Conservation (phyloP, 2,888 invertebrate genomes). For the Troides helena region DNA sequence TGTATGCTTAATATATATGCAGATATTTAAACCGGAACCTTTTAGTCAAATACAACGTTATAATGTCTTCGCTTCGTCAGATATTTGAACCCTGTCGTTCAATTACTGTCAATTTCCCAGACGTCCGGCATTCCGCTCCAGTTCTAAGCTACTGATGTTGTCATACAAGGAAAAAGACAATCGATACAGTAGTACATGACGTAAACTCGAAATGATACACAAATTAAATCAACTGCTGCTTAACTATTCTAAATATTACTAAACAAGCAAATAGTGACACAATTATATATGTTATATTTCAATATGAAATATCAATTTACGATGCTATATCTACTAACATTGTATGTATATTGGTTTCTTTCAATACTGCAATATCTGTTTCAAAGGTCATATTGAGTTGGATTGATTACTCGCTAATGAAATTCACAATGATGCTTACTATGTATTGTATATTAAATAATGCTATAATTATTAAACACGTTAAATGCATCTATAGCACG, state of each 20-base stretch:
- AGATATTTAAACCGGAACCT: not conserved
- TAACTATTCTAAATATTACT: too few species aligned
- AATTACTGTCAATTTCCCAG: slow-evolving; percentile 22
- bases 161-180: slow-evolving; percentile 6
- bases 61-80: slow-evolving; percentile 1
- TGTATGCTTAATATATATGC: not conserved
- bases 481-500: slow-evolving; percentile 19
- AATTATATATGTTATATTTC: too few species aligned
- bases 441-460: not conserved
- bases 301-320: too few species aligned
- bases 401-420: not conserved
- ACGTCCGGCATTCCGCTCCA: slow-evolving; percentile 22
- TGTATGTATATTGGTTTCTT: too few species aligned
- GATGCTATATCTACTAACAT: not conserved
- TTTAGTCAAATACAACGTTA: not conserved
- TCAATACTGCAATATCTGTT: too few species aligned
- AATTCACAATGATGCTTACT: not conserved
- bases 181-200: not conserved
- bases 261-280: too few species aligned
- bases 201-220: not conserved
- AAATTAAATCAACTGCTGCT: not conserved
- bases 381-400: not conserved
- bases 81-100: slow-evolving; percentile 24
- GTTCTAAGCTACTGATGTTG: not conserved
- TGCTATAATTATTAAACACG: slow-evolving; percentile 9